phyloP scores from a whole-genome alignment of 1,140 invertebrate genomes.

The Saccostrea glomerata region DNA sequence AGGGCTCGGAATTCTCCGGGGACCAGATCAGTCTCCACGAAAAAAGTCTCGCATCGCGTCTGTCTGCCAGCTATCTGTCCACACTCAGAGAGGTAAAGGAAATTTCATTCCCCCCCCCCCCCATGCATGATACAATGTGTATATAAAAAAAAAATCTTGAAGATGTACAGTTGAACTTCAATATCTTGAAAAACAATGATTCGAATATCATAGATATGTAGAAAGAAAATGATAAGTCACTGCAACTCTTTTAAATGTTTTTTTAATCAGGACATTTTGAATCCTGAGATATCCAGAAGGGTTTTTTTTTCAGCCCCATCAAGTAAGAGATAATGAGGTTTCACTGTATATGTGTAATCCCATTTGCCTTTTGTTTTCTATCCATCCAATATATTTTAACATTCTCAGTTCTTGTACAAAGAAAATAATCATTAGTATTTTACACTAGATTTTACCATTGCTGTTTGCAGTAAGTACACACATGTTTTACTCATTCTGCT shows the following conservation, averaged over 20 bases:
- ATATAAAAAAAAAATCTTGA: too few species aligned
- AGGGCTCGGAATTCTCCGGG: slow-evolving; percentile 73
- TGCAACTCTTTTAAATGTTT: too few species aligned
- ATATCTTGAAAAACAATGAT: too few species aligned
- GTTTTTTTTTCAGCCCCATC: too few species aligned
- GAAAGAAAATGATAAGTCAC: too few species aligned
- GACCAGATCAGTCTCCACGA: slow-evolving; percentile 68
- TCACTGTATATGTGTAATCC: background rate
- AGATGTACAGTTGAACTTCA: too few species aligned
- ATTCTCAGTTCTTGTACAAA: background rate
- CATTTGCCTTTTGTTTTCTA: background rate
- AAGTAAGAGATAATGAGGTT: too few species aligned
- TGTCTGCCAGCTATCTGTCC: slow-evolving; percentile 67
- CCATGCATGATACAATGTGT: too few species aligned
- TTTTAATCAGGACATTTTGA: too few species aligned
- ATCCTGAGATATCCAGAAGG: too few species aligned
- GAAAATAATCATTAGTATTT: background rate
- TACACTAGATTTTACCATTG: background rate
- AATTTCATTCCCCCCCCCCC: background rate
- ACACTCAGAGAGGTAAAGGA: slow-evolving; percentile 71
- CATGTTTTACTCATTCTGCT: background rate
- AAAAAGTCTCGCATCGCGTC: slow-evolving; percentile 66
- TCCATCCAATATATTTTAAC: too few species aligned
- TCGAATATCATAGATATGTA: too few species aligned
- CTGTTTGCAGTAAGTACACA: background rate